Base-by-base conservation (phyloP, 2,113 vertebrate species). In the Daboia siamensis region DNA sequence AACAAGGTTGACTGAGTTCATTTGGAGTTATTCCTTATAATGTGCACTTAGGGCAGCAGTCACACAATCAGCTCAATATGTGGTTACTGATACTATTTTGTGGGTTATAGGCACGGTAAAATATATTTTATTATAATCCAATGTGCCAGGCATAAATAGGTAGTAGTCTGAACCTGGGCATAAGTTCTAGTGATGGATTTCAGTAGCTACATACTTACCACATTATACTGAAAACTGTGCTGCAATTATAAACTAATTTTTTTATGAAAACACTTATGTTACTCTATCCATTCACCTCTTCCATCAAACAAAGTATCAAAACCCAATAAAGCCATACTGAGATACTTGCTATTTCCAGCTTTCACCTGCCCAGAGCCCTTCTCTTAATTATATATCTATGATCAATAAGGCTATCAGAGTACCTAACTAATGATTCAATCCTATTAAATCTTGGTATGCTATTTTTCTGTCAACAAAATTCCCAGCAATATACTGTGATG, bases 301-400 rank as follows among this genome's bases (percentile, higher is more conserved):
- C 52, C 52, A 54, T 3, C 44, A 86, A 17, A 86, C 8, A 46
- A 44, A 93, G 51, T 85, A 91, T 52, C 91, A 91, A 91, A 91
- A 59, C 52, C 86, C 56, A 89, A 92, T 92, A 91, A 92, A 87
- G 21, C 10, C 48, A 39, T 39, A 80, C 17, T 86, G 29, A 92
- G 26, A 61, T 61, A 13, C 13, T 11, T 74, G 87, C 39, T 23
- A 5, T 84, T 93, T 89, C 89, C 57, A 94, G 33, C 17, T 39
- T 7, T 80, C 91, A 57, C 59, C 64, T 3, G 12, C 87, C 51
- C 91, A 91, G 15, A 44, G 7, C 46, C 92, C 92, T 90, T 55
- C 93, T 92, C 51, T 95, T 93, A 90, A 69, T 61, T 93, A 93
- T 91, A 95, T 86, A 93, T 87, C 90, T 87, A 61, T 59, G 21